Evolutionary conservation across 2,888 invertebrate genomes (phyloP).

Genomic region (Operophtera brumata): DNA sequence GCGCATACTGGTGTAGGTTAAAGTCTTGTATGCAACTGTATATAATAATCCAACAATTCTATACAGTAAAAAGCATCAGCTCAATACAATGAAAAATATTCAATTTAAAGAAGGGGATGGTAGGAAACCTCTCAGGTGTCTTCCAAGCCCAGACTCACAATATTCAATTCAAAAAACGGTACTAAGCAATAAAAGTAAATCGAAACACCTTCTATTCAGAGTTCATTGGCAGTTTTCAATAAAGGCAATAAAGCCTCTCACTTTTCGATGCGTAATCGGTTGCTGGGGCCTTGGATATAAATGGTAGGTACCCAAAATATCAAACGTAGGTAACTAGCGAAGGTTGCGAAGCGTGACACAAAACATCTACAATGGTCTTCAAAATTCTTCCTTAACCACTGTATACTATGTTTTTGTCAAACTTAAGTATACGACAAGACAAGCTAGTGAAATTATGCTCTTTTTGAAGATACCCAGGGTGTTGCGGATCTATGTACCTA

Average conservation of each 20-base stretch:
- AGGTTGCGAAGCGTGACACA: no score
- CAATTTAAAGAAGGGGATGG: not conserved
- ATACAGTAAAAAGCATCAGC: not conserved
- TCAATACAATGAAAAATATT: not conserved
- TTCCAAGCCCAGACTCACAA: slow-evolving; percentile 15
- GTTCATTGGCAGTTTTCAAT: slow-evolving; percentile 25
- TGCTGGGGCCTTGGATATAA: not conserved
- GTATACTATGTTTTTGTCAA: no score
- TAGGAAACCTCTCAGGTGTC: slow-evolving; percentile 19
- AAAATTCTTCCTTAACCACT: no score
- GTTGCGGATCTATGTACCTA: no score
- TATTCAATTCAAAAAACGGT: slow-evolving; percentile 22
- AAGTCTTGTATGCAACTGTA: no score
- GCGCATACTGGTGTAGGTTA: no score
- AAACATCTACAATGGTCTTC: no score
- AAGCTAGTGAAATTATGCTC: no score
- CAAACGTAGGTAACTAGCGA: no score
- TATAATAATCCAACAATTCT: not conserved
- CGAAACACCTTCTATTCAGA: slow-evolving; percentile 23
- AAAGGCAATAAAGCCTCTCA: slow-evolving; percentile 8
- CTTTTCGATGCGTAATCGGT: not conserved
- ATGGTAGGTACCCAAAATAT: no score
- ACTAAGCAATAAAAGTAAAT: slow-evolving; percentile 25
- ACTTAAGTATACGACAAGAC: no score
- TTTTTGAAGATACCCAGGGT: no score